A percentile compares a stretch with the other conserved stretches of the same genome.
Evolutionary conservation across 1,140 invertebrate genomes (phyloP).

Genomic region (Leptestheria dahalacensis): DNA sequence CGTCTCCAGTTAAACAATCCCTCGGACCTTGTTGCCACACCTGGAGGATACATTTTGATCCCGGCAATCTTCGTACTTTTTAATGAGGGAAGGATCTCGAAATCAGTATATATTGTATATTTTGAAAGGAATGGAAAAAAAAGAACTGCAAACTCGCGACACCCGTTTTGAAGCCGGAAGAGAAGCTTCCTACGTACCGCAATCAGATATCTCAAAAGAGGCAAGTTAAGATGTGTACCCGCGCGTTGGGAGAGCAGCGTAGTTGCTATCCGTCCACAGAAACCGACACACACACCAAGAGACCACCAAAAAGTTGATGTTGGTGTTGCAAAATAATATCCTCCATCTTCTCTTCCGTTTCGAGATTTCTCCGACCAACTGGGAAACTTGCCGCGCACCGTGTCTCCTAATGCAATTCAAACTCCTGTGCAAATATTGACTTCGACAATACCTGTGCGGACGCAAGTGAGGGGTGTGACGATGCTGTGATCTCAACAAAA

Average conservation of each 20-base stretch:
- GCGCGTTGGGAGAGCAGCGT: not conserved
- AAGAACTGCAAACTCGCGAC: too few relatives aligned
- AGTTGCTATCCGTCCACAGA: not conserved
- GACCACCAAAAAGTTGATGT: too few relatives aligned
- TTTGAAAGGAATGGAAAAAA: not conserved
- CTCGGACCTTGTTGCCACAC: not conserved
- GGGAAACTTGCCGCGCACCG: too few relatives aligned
- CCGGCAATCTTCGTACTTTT: not conserved
- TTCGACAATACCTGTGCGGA: not conserved
- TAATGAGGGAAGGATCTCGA: not conserved
- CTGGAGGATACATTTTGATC: not conserved
- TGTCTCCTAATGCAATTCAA: too few relatives aligned
- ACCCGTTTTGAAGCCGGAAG: too few relatives aligned
- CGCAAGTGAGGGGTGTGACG: not conserved
- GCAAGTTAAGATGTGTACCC: not conserved
- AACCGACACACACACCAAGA: not conserved
- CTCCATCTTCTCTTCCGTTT: not conserved
- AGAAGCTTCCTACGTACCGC: too few relatives aligned
- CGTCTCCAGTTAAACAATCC: slow-evolving; percentile 24
- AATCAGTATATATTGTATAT: not conserved
- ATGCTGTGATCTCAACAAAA: slow-evolving; percentile 18
- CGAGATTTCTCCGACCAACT: too few relatives aligned
- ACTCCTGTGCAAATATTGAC: too few relatives aligned
- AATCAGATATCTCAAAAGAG: not conserved
- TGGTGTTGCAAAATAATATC: too few relatives aligned